phyloP scores from a whole-genome alignment of 2,797 vertebrate genomes.

The Natrix natrix region DNA sequence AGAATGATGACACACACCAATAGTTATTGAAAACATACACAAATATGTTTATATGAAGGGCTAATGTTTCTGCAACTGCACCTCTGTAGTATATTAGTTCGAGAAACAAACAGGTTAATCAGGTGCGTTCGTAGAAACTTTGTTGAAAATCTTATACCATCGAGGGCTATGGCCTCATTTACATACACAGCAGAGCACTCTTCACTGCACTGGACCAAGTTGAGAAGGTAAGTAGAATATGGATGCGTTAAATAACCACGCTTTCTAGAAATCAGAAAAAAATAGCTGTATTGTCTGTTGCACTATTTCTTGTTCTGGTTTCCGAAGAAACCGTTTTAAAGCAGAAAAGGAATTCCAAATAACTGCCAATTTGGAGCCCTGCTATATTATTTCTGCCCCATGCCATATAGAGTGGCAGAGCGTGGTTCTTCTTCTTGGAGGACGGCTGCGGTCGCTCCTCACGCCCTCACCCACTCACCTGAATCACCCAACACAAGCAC shows the following conservation, averaged over 20 bases:
- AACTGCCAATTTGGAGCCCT: not conserved
- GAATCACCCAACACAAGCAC: constrained; percentile 96
- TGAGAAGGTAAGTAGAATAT: not conserved
- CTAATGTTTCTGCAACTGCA: not conserved
- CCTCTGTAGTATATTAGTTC: not conserved
- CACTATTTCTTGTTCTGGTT: not conserved
- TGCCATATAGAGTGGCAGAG: not conserved
- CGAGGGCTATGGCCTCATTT: not conserved
- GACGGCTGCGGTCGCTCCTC: not conserved
- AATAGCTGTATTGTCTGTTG: not conserved
- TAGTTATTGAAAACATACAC: not conserved
- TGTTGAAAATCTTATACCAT: not conserved
- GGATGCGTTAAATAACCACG: not conserved
- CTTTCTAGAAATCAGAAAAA: not conserved
- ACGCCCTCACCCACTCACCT: constrained; percentile 71
- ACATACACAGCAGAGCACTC: not conserved
- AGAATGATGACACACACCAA: not conserved
- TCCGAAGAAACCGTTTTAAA: not conserved
- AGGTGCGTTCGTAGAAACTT: not conserved
- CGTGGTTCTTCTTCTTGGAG: not conserved
- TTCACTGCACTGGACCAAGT: rapidly evolving
- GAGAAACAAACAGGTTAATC: not conserved
- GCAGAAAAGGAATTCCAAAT: not conserved
- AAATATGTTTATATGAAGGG: not conserved
- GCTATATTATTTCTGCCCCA: not conserved